Percentiles rank a stretch among this genome's conserved stretches.
phyloP scores from a whole-genome alignment of 2,797 vertebrate genomes.

The Acipenser transmontanus region DNA sequence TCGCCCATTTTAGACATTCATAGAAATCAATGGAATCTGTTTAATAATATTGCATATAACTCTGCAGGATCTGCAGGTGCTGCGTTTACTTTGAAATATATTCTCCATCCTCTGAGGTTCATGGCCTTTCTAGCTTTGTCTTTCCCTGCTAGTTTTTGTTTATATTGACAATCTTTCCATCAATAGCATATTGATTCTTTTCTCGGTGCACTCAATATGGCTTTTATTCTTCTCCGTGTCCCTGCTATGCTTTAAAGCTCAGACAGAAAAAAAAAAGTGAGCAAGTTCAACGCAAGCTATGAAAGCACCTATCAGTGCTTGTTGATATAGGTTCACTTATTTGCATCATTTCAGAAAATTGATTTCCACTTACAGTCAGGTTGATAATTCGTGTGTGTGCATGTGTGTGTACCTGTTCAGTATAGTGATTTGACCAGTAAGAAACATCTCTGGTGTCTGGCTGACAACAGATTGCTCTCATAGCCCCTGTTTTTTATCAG shows the following conservation, averaged over 20 bases:
- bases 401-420: constrained; percentile 3
- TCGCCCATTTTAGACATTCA: no score
- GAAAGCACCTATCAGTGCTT: neutral
- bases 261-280: neutral
- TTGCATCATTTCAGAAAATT: constrained; percentile 3
- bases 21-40: no score
- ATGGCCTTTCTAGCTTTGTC: constrained; percentile 11
- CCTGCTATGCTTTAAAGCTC: constrained; percentile 11
- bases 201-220: constrained; percentile 18
- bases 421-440: neutral
- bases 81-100: neutral
- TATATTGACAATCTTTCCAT: constrained; percentile 15
- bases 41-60: no score
- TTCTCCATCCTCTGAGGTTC: neutral
- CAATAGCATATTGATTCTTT: constrained; percentile 25
- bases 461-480: neutral
- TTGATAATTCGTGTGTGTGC: neutral
- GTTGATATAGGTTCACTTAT: neutral
- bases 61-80: no score
- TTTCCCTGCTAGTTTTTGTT: constrained; percentile 12
- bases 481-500: neutral
- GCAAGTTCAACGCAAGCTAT: neutral
- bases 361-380: neutral
- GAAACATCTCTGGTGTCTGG: neutral
- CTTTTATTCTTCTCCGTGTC: constrained; percentile 22